Evolutionary conservation across 92 coral and sea anemone species (phyloP).

Genomic region (Paramuricea clavata): DNA sequence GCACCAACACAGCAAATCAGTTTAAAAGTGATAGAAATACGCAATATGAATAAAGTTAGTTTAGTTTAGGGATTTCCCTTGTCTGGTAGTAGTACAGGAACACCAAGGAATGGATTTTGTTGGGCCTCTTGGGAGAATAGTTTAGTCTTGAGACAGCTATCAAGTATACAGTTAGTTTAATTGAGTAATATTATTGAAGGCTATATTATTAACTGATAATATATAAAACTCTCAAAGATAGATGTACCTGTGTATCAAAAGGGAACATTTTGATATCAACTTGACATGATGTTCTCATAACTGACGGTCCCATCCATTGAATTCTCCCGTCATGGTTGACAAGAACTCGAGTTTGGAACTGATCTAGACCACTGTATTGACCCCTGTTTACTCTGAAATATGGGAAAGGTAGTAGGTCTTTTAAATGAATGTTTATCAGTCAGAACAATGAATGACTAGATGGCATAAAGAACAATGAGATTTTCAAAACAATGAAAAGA

Average conservation of each 20-base stretch:
- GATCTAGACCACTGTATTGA: constrained; percentile 34
- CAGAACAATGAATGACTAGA: too few relatives aligned
- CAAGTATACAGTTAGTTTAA: neutral
- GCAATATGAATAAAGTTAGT: too few relatives aligned
- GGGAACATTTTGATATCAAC: constrained; percentile 41
- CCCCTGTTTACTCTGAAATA: constrained; percentile 29
- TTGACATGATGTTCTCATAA: constrained; percentile 32
- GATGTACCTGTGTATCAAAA: constrained; percentile 30
- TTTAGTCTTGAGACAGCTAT: too few relatives aligned
- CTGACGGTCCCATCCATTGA: constrained; percentile 40
- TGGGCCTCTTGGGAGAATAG: too few relatives aligned
- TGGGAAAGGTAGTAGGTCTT: too few relatives aligned
- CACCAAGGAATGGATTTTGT: neutral
- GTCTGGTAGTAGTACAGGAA: neutral
- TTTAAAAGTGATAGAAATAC: too few relatives aligned
- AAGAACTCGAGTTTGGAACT: constrained; percentile 24
- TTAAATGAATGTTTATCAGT: too few relatives aligned
- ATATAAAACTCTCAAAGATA: neutral
- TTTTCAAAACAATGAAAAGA: too few relatives aligned
- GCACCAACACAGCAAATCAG: too few relatives aligned
- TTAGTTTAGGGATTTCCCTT: too few relatives aligned
- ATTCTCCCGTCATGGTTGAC: constrained; percentile 11
- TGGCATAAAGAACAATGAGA: too few relatives aligned
- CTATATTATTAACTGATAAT: neutral
- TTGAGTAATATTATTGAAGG: neutral